Percentiles rank a stretch among this genome's conserved stretches.
Evolutionary conservation across 35 echinoderm and acorn worm species (phyloP).

Genomic region (Stichopus chloronotus): DNA sequence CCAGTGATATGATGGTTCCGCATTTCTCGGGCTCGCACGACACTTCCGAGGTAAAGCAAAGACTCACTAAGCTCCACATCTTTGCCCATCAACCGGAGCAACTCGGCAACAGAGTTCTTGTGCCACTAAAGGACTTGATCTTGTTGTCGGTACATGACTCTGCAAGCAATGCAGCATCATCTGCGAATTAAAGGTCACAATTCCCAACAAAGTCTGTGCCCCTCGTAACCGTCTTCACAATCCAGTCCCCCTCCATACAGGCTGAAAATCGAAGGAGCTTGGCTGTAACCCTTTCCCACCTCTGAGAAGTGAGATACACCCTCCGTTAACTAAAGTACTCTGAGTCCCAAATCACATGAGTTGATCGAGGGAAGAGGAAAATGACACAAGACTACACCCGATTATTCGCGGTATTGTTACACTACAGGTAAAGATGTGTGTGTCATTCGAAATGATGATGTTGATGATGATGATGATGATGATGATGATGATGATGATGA

Average conservation of each 20-base stretch:
- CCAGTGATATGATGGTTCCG: constrained; percentile 30
- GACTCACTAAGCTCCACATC: constrained; percentile 6
- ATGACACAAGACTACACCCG: background rate
- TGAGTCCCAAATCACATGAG: constrained; percentile 1
- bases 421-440: background rate
- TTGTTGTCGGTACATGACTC: constrained; percentile 28
- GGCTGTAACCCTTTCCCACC: background rate
- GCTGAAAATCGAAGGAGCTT: background rate
- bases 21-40: constrained; percentile 7
- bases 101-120: constrained; percentile 9
- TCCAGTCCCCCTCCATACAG: constrained; percentile 20
- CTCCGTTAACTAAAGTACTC: constrained; percentile 16
- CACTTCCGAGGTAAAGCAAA: constrained; percentile 12
- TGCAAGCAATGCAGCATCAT: constrained; percentile 35
- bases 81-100: background rate
- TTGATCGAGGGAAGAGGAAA: constrained; percentile 6
- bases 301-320: constrained; percentile 2
- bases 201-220: background rate
- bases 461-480: no score
- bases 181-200: background rate
- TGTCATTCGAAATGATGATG: constrained; percentile 25
- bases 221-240: background rate
- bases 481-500: no score
- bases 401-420: background rate
- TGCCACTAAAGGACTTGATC: constrained; percentile 31